These are phyloP conservation scores for Pteruthius melanotis DNA, from an alignment of 2,113 vertebrate species.

Conservation along the genomic window DNA sequence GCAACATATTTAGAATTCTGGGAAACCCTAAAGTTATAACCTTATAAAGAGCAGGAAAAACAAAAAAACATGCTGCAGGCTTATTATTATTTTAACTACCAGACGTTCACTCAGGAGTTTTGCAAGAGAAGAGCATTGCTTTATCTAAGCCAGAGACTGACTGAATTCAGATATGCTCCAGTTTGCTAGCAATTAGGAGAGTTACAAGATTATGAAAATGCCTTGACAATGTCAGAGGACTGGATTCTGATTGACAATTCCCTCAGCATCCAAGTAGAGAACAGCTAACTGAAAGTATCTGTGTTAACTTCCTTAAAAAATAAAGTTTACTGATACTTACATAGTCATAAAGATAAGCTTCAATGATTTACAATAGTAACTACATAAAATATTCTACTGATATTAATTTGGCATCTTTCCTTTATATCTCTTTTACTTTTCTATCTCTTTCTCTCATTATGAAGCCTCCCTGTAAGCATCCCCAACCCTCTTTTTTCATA, in stretches of 20 bases:
- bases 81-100: neutral
- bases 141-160: neutral
- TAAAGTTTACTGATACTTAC: neutral
- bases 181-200: neutral
- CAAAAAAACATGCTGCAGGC: neutral
- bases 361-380: neutral
- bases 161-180: neutral
- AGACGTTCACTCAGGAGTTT: neutral
- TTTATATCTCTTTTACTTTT: neutral
- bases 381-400: neutral
- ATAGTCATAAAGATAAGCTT: neutral
- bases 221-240: neutral
- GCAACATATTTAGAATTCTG: neutral
- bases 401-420: neutral
- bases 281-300: neutral
- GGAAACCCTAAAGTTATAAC: neutral
- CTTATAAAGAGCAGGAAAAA: neutral
- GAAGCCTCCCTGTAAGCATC: neutral
- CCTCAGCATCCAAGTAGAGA: neutral
- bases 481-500: neutral
- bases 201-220: neutral
- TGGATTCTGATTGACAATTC: neutral
- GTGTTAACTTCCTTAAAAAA: neutral
- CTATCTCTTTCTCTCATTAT: neutral
- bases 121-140: neutral